These are phyloP conservation scores for Protobothrops flavoviridis DNA, from an alignment of 2,113 vertebrate genomes.

Conservation along the genomic window DNA sequence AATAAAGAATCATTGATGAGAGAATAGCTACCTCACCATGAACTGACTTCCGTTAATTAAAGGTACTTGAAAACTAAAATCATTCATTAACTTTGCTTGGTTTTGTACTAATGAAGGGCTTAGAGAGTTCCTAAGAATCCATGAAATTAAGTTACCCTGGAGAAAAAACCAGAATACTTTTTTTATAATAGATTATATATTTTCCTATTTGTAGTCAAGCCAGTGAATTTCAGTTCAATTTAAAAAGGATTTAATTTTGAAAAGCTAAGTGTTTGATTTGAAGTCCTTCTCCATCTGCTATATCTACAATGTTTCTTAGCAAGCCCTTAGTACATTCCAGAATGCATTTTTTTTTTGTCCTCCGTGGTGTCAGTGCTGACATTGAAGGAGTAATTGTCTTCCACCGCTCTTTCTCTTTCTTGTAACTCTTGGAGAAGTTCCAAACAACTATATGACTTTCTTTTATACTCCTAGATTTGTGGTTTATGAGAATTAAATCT, in stretches of 20 bases:
- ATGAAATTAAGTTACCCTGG: constrained; percentile 55
- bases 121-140: constrained; percentile 46
- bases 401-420: background rate
- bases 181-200: background rate
- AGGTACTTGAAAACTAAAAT: constrained; percentile 68
- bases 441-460: background rate
- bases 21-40: constrained; percentile 53
- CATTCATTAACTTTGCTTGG: constrained; percentile 65
- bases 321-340: background rate
- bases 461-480: background rate
- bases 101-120: constrained; percentile 58
- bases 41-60: constrained; percentile 70
- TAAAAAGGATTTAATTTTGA: background rate
- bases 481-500: background rate
- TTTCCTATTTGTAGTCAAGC: constrained; percentile 11
- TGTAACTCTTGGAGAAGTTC: background rate
- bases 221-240: constrained; percentile 7
- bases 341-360: background rate
- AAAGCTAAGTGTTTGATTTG: background rate
- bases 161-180: constrained; percentile 38
- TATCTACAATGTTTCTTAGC: background rate
- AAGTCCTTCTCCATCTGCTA: background rate
- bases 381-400: background rate
- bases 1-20: constrained; percentile 68
- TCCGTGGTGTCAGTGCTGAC: background rate